Evolutionary conservation across 1,140 invertebrate species (phyloP).

Genomic region (Cecropterus lyciades): DNA sequence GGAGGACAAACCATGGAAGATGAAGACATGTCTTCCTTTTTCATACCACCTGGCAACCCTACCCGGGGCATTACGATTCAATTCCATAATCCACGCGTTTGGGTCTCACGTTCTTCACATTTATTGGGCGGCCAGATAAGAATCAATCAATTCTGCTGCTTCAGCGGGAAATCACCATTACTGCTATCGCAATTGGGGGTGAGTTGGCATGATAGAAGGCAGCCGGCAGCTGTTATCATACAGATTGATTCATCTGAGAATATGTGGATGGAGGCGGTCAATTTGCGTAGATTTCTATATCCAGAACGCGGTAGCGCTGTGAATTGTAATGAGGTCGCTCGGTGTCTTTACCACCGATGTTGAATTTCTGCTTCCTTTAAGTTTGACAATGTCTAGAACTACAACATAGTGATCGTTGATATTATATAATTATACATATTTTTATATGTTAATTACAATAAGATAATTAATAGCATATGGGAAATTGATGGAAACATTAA

Average conservation of each 20-base stretch:
- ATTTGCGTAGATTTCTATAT: constrained; percentile 75
- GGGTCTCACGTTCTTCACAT: constrained; percentile 25
- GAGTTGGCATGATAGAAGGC: constrained; percentile 15
- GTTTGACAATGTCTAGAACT: too few species aligned
- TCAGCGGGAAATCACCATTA: constrained; percentile 29
- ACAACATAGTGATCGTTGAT: too few species aligned
- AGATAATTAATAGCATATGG: too few species aligned
- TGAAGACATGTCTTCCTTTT: too few species aligned
- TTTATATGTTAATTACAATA: too few species aligned
- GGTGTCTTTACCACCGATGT: constrained; percentile 35
- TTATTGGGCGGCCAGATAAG: constrained; percentile 35
- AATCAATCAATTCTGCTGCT: constrained; percentile 24
- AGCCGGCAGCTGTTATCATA: constrained; percentile 54
- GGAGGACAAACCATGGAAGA: too few species aligned
- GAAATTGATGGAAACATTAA: too few species aligned
- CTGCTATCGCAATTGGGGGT: background rate
- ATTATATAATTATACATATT: too few species aligned
- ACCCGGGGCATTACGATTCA: constrained; percentile 28
- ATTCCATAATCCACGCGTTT: constrained; percentile 35
- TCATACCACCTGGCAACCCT: too few species aligned
- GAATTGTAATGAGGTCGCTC: constrained; percentile 55
- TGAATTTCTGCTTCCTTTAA: background rate
- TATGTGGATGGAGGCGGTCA: constrained; percentile 57
- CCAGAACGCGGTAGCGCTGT: constrained; percentile 41
- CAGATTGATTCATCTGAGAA: constrained; percentile 61